These are phyloP conservation scores for Porites cylindrica DNA, from an alignment of 92 coral and sea anemone genomes.

Conservation along the genomic window DNA sequence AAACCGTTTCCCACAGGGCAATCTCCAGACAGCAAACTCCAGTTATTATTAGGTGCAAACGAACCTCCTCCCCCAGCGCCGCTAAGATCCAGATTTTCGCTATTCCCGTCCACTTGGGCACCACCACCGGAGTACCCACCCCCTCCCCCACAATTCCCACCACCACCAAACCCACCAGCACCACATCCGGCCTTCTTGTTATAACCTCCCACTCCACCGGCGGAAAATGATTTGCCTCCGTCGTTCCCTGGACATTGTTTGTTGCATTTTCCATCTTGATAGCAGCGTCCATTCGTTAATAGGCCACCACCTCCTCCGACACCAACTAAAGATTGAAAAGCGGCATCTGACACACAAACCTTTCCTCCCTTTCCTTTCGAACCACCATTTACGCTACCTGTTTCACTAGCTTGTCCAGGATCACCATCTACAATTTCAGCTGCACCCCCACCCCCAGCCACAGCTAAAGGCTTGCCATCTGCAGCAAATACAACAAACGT, in stretches of 20 bases:
- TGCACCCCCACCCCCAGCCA: slow-evolving; percentile 50
- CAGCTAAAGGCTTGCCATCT: slow-evolving; percentile 26
- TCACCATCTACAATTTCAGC: slow-evolving; percentile 41
- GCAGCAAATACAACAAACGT: slow-evolving; percentile 38
- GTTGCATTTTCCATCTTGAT: background rate
- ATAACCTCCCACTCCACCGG: slow-evolving; percentile 46
- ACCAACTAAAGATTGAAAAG: background rate
- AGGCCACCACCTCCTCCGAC: slow-evolving; percentile 52
- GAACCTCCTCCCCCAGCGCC: slow-evolving; percentile 56
- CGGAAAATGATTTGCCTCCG: slow-evolving; percentile 37
- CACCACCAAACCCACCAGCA: slow-evolving; percentile 50
- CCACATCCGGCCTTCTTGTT: background rate
- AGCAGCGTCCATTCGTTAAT: slow-evolving; percentile 26
- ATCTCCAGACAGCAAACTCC: slow-evolving; percentile 33
- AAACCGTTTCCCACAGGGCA: slow-evolving; percentile 25
- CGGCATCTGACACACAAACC: slow-evolving; percentile 18
- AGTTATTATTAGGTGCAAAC: slow-evolving; percentile 17
- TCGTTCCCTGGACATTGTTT: slow-evolving; percentile 14
- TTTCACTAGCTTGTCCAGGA: slow-evolving; percentile 29
- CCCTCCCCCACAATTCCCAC: slow-evolving; percentile 53
- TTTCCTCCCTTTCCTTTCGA: slow-evolving; percentile 36
- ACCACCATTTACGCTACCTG: slow-evolving; percentile 35
- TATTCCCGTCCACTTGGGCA: slow-evolving; percentile 11
- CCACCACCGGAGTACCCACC: slow-evolving; percentile 58
- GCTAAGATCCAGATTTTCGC: background rate